Percentiles rank a stretch among this genome's conserved stretches.
These are phyloP conservation scores for Lepilemur ruficaudatus DNA, from an alignment of 2,797 vertebrate genomes.

Conservation along the genomic window DNA sequence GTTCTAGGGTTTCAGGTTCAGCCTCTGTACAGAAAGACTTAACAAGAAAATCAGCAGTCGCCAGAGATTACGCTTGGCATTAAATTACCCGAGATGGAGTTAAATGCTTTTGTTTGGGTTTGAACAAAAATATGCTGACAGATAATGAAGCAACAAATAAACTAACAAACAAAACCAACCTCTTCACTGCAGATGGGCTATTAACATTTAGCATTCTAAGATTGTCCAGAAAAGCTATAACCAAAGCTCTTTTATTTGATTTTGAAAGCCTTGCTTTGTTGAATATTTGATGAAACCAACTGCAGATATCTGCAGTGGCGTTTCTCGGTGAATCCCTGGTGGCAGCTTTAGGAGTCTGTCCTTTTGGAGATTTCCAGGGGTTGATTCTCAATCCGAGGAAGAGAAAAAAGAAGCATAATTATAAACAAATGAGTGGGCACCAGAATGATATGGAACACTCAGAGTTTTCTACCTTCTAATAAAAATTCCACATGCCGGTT, in stretches of 20 bases:
- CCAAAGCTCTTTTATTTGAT: slow-evolving; percentile 53
- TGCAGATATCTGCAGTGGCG: slow-evolving; percentile 71
- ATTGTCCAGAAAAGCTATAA: not conserved
- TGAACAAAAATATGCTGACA: not conserved
- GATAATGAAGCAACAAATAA: slow-evolving; percentile 9
- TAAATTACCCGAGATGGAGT: not conserved
- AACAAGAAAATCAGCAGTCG: not conserved
- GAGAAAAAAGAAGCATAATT: not conserved
- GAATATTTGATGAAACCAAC: slow-evolving; percentile 79
- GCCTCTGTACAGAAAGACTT: not conserved
- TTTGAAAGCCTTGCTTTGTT: slow-evolving; percentile 73
- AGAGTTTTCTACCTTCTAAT: not conserved
- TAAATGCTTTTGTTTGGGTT: not conserved
- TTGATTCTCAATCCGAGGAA: slow-evolving; percentile 45
- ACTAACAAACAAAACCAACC: not conserved
- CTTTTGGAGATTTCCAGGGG: slow-evolving; percentile 60
- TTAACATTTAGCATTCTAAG: not conserved
- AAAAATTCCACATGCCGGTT: not conserved
- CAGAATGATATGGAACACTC: not conserved
- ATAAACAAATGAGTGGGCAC: not conserved
- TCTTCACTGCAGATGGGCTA: not conserved
- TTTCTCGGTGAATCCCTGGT: slow-evolving; percentile 65
- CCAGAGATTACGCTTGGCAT: not conserved
- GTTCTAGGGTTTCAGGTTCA: slow-evolving; percentile 7
- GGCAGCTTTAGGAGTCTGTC: slow-evolving; percentile 51